These are phyloP conservation scores for Apodemia duryi DNA, from an alignment of 2,888 invertebrate species.

Conservation along the genomic window DNA sequence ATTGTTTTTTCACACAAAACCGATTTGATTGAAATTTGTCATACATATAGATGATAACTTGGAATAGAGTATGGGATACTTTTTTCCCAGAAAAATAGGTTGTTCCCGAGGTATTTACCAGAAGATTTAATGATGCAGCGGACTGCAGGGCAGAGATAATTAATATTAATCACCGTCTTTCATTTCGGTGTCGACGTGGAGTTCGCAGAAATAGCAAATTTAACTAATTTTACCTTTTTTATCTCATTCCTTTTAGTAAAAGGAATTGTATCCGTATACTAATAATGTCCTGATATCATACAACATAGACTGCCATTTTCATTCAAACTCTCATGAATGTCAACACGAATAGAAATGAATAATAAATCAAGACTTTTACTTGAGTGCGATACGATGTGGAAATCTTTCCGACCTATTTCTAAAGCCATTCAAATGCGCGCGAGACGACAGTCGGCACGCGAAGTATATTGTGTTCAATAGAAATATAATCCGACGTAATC, in stretches of 20 bases:
- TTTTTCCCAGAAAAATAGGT: too few species aligned
- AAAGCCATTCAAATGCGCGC: constrained; percentile 6
- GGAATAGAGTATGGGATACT: too few species aligned
- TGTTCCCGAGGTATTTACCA: too few species aligned
- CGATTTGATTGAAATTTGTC: too few species aligned
- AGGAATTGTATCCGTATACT: neutral
- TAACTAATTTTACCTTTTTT: too few species aligned
- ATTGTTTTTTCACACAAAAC: too few species aligned
- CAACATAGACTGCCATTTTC: constrained; percentile 4
- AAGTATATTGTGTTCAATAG: constrained; percentile 7
- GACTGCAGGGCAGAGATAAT: too few species aligned
- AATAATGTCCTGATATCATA: constrained; percentile 2
- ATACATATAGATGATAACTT: too few species aligned
- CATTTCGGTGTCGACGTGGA: too few species aligned
- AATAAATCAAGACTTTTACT: constrained; percentile 12
- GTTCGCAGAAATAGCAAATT: too few species aligned
- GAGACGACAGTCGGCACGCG: neutral
- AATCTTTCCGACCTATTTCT: constrained; percentile 12
- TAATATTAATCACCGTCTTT: too few species aligned
- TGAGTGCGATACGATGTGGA: neutral
- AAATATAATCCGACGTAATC: constrained; percentile 12
- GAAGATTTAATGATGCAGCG: too few species aligned
- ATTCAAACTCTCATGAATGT: constrained; percentile 13
- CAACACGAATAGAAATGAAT: constrained; percentile 13
- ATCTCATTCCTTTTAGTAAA: neutral